Percentiles rank a stretch among this genome's conserved stretches.
These are phyloP conservation scores for Nebria salina DNA, from an alignment of 2,888 invertebrate genomes.

Conservation along the genomic window DNA sequence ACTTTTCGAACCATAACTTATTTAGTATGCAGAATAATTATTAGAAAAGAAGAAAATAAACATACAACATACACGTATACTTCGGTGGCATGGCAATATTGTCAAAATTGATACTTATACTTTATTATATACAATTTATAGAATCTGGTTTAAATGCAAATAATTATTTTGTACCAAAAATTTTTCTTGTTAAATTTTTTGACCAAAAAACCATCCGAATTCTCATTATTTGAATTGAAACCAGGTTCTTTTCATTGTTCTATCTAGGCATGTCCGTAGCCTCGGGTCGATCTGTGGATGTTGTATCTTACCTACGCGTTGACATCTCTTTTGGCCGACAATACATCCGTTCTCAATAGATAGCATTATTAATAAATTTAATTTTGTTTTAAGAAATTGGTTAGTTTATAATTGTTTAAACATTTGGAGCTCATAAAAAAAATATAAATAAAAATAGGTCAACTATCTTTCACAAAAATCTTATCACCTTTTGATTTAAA, in stretches of 20 bases:
- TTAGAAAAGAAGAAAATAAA: too few relatives aligned
- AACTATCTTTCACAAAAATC: background rate
- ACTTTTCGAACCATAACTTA: background rate
- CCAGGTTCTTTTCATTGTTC: background rate
- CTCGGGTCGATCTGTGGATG: background rate
- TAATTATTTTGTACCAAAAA: too few relatives aligned
- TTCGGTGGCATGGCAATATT: too few relatives aligned
- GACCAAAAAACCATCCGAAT: background rate
- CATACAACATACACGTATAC: too few relatives aligned
- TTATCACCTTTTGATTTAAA: background rate
- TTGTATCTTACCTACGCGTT: conserved; percentile 34
- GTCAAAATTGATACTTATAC: too few relatives aligned
- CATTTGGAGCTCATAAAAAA: background rate
- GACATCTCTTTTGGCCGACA: conserved; percentile 29
- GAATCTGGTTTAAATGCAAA: too few relatives aligned
- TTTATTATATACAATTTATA: too few relatives aligned
- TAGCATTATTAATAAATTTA: conserved; percentile 35
- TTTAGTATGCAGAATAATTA: background rate
- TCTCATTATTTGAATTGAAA: background rate
- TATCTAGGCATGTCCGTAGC: conserved; percentile 14
- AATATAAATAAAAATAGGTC: background rate
- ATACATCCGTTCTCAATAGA: conserved; percentile 44
- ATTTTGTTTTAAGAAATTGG: conserved; percentile 24
- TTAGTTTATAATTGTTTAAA: conserved; percentile 11
- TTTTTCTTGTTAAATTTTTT: background rate